Percentiles rank a stretch among this genome's conserved stretches.
Evolutionary conservation across 2,113 vertebrate species (phyloP).

Genomic region (Heterotilapia buettikoferi): DNA sequence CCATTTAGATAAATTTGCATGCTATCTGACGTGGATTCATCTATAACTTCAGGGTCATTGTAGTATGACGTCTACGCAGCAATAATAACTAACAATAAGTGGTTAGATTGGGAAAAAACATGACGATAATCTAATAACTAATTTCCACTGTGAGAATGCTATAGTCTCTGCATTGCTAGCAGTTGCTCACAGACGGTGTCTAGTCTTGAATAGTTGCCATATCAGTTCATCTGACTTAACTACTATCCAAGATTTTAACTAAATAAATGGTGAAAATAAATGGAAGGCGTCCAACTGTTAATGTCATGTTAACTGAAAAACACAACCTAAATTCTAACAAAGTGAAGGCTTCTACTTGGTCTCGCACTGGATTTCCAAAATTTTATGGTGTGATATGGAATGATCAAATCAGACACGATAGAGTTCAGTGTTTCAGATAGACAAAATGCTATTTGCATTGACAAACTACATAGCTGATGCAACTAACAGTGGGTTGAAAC

Average conservation of each 20-base stretch:
- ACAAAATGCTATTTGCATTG: neutral
- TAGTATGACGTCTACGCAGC: neutral
- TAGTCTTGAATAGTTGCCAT: neutral
- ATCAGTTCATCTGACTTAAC: neutral
- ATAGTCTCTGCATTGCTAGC: neutral
- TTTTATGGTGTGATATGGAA: neutral
- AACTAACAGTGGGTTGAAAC: neutral
- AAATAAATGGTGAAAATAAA: neutral
- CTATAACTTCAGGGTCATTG: neutral
- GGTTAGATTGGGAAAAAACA: neutral
- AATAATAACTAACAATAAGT: neutral
- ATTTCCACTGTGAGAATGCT: neutral
- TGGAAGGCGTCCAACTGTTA: neutral
- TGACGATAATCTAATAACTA: neutral
- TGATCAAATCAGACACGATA: rapidly evolving
- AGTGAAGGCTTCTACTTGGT: neutral
- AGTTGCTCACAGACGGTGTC: neutral
- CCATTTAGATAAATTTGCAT: neutral
- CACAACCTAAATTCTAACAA: neutral
- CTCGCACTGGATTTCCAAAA: neutral
- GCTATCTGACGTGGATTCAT: neutral
- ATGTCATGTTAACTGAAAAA: neutral
- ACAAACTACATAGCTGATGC: neutral
- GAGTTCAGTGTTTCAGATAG: neutral
- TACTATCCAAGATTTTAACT: neutral